Evolutionary conservation across 2,888 invertebrate species (phyloP).

Genomic region (Tolmerus cingulatus): DNA sequence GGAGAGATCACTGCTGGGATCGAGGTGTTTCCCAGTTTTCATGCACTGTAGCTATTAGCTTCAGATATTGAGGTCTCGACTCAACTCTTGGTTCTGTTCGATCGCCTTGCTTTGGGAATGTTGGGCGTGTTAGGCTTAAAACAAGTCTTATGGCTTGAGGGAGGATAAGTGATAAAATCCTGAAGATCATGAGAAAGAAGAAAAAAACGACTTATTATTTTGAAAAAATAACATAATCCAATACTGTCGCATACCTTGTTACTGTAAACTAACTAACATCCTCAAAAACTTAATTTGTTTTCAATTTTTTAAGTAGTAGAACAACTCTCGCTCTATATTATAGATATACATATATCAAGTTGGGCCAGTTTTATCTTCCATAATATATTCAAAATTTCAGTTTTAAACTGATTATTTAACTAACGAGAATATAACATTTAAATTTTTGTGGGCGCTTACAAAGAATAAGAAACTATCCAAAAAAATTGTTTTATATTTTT

Average conservation of each 20-base stretch:
- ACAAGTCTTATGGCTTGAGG: background rate
- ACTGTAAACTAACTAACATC: background rate
- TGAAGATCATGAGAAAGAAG: background rate
- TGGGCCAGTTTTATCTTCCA: too few species aligned
- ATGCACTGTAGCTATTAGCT: background rate
- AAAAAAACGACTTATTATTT: background rate
- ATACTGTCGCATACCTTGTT: background rate
- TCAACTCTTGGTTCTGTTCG: background rate
- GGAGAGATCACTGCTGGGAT: background rate
- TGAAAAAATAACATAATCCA: background rate
- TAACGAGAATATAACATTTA: too few species aligned
- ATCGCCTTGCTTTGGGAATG: background rate
- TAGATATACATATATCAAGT: too few species aligned
- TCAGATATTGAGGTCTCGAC: background rate
- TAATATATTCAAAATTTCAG: too few species aligned
- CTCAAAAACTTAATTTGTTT: too few species aligned
- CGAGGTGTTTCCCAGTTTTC: background rate
- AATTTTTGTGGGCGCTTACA: too few species aligned
- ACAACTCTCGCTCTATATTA: too few species aligned
- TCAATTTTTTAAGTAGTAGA: too few species aligned
- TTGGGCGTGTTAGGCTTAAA: slow-evolving; percentile 34
- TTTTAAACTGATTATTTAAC: too few species aligned
- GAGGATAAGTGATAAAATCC: background rate
- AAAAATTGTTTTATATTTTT: too few species aligned
- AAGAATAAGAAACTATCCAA: too few species aligned